Conservation (phyloP, 2,888 invertebrate species). For the Sesia bembeciformis region DNA sequence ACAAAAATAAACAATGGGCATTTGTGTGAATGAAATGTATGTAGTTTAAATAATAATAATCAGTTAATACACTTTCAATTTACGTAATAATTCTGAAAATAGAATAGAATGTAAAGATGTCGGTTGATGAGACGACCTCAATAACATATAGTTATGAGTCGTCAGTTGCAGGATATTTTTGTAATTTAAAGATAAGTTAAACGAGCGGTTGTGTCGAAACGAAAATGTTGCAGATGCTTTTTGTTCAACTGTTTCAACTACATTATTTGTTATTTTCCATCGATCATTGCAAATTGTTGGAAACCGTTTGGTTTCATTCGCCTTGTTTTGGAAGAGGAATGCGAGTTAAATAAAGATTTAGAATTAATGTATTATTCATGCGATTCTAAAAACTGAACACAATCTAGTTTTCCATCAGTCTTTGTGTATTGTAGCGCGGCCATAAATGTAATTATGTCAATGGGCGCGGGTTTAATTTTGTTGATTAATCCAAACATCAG, state of each 20-base stretch:
- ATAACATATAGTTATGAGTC: not conserved
- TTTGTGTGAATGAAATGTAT: too few species aligned
- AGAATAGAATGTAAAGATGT: not conserved
- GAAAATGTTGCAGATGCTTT: not conserved
- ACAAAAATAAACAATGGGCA: too few species aligned
- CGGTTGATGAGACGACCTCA: not conserved
- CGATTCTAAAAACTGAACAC: too few species aligned
- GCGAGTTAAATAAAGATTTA: too few species aligned
- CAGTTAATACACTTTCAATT: not conserved
- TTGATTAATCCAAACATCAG: too few species aligned
- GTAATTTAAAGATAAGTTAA: not conserved
- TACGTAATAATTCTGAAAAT: not conserved
- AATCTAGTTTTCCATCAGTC: too few species aligned
- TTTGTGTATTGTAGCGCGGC: too few species aligned
- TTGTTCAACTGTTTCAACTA: not conserved
- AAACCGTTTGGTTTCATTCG: too few species aligned
- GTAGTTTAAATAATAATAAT: not conserved
- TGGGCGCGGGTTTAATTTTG: too few species aligned
- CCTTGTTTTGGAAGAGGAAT: too few species aligned
- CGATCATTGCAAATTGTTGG: not conserved
- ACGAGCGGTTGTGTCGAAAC: not conserved
- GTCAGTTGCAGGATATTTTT: not conserved
- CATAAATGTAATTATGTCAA: too few species aligned
- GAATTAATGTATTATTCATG: too few species aligned
- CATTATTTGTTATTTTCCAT: not conserved